phyloP scores from a whole-genome alignment of 1,140 invertebrate species.

The Pseudomyrmex flavicornis region DNA sequence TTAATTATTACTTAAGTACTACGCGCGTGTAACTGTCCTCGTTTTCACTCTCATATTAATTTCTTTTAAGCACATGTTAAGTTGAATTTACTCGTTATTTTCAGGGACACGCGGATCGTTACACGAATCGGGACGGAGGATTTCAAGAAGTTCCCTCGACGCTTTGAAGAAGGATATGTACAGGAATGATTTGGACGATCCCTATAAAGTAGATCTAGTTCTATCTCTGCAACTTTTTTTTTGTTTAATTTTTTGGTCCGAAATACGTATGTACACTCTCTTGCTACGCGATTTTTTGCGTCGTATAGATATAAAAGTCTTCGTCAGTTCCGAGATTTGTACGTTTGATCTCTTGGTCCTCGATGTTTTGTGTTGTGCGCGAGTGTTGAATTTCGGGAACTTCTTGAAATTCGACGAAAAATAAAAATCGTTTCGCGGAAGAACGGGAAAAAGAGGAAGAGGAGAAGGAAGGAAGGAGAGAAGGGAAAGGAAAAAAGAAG shows the following conservation, averaged over 20 bases:
- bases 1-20: conserved; percentile 66
- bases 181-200: not conserved
- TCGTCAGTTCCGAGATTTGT: not conserved
- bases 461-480: not conserved
- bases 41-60: conserved; percentile 36
- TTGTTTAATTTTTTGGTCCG: not conserved
- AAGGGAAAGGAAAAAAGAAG: conserved; percentile 6
- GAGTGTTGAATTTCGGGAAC: conserved; percentile 39
- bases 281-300: conserved; percentile 43
- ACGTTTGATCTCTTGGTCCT: conserved; percentile 59
- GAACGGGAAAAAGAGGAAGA: not conserved
- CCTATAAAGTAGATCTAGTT: not conserved
- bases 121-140: conserved; percentile 20
- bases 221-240: not conserved
- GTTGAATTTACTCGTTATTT: conserved; percentile 48
- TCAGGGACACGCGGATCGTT: conserved; percentile 41
- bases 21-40: conserved; percentile 30
- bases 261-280: conserved; percentile 40
- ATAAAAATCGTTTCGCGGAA: not conserved
- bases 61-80: conserved; percentile 61
- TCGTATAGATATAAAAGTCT: too few relatives aligned
- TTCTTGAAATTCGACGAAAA: conserved; percentile 55
- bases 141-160: conserved; percentile 55
- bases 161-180: conserved; percentile 12
- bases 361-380: not conserved